These are phyloP conservation scores for Candidula unifasciata DNA, from an alignment of 2,888 invertebrate species.

Conservation along the genomic window DNA sequence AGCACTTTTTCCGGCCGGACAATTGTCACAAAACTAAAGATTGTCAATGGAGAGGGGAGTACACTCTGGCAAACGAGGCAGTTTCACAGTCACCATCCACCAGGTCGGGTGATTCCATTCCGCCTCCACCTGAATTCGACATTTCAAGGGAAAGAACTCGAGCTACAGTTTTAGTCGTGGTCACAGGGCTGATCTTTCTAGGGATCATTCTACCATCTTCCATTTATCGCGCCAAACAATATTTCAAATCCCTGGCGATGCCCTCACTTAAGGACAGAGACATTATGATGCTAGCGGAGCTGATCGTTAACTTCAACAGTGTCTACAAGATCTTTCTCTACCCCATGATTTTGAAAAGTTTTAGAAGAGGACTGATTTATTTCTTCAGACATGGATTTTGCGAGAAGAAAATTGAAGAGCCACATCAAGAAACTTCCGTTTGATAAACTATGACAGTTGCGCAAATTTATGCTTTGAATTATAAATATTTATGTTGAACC, in stretches of 20 bases:
- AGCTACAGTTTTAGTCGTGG: slow-evolving; percentile 51
- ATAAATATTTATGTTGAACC: background rate
- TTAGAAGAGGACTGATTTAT: slow-evolving; percentile 38
- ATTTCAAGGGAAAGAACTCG: slow-evolving; percentile 50
- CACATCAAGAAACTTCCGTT: slow-evolving; percentile 39
- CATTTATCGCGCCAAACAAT: slow-evolving; percentile 46
- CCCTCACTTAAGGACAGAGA: slow-evolving; percentile 29
- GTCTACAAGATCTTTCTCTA: slow-evolving; percentile 51
- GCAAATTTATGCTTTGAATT: background rate
- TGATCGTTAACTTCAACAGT: slow-evolving; percentile 52
- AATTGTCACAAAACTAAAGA: slow-evolving; percentile 3
- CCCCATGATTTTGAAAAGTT: slow-evolving; percentile 26
- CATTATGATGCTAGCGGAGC: slow-evolving; percentile 50
- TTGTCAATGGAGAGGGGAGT: slow-evolving; percentile 38
- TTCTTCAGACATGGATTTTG: slow-evolving; percentile 14
- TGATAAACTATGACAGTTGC: background rate
- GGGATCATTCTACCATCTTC: slow-evolving; percentile 51
- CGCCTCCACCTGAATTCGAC: slow-evolving; percentile 47
- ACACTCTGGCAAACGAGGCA: slow-evolving; percentile 5
- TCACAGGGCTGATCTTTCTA: slow-evolving; percentile 53
- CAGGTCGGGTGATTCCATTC: slow-evolving; percentile 31
- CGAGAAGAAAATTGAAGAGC: background rate
- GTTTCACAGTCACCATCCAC: slow-evolving; percentile 40
- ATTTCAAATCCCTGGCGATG: slow-evolving; percentile 21
- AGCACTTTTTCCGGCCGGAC: background rate